These are phyloP conservation scores for Pachyramphus minor DNA, from an alignment of 2,113 vertebrate genomes.

Conservation along the genomic window DNA sequence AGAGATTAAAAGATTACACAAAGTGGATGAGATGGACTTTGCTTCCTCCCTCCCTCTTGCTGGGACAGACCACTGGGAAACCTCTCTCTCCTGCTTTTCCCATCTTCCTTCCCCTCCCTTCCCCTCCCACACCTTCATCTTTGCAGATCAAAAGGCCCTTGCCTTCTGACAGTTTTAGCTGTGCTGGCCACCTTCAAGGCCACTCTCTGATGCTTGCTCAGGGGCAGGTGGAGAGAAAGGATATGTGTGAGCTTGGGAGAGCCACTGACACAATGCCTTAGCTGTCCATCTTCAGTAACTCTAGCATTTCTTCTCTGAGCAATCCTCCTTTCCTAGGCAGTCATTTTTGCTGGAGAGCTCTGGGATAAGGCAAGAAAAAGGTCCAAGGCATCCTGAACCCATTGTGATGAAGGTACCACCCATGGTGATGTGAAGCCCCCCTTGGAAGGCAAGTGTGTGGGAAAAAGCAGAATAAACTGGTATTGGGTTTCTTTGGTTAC, in stretches of 20 bases:
- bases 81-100: not conserved
- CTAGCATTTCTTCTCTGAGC: not conserved
- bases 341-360: not conserved
- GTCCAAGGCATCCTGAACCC: not conserved
- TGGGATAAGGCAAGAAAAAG: not conserved
- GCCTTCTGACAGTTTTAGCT: not conserved
- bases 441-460: rapidly evolving
- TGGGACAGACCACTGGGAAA: constrained; percentile 2
- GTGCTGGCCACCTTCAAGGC: not conserved
- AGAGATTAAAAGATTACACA: constrained; percentile 72
- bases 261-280: not conserved
- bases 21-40: constrained; percentile 48
- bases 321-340: not conserved
- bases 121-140: not conserved
- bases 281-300: not conserved
- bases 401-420: not conserved
- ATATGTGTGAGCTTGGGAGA: not conserved
- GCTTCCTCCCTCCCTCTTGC: constrained; percentile 1
- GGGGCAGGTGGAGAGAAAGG: not conserved
- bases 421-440: not conserved
- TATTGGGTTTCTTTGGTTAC: not conserved
- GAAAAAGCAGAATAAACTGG: not conserved
- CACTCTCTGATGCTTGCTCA: not conserved
- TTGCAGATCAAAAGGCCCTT: constrained; percentile 13
- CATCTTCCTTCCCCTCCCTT: not conserved